These are phyloP conservation scores for Tokudaia tokunoshimensis DNA, from an alignment of 2,797 vertebrate genomes.

Conservation along the genomic window DNA sequence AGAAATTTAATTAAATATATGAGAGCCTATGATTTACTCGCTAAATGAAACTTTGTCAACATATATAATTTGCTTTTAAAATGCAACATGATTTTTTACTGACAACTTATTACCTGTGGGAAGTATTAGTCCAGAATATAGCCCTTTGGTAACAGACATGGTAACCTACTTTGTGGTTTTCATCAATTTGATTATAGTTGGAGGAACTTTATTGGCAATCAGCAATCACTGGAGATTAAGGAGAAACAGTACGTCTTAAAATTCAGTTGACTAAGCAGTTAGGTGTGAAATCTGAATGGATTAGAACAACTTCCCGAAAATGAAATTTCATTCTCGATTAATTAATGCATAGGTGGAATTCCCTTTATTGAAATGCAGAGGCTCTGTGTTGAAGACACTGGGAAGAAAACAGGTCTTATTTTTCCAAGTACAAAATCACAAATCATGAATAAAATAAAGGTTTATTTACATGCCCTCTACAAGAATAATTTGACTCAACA, in stretches of 20 bases:
- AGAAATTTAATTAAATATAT: slow-evolving; percentile 31
- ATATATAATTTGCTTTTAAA: neutral
- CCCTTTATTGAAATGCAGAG: slow-evolving; percentile 81
- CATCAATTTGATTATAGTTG: slow-evolving; percentile 75
- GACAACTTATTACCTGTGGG: slow-evolving; percentile 74
- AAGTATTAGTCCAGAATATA: slow-evolving; percentile 67
- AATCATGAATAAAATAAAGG: slow-evolving; percentile 87
- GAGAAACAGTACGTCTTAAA: slow-evolving; percentile 70
- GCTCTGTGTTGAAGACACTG: slow-evolving; percentile 82
- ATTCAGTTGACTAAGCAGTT: slow-evolving; percentile 82
- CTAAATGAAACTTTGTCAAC: slow-evolving; percentile 5
- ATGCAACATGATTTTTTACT: slow-evolving; percentile 61
- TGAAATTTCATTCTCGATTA: slow-evolving; percentile 86
- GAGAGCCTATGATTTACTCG: slow-evolving; percentile 63
- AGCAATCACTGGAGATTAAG: slow-evolving; percentile 79
- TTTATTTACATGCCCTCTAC: slow-evolving; percentile 86
- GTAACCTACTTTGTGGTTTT: slow-evolving; percentile 76
- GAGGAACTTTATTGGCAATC: slow-evolving; percentile 79
- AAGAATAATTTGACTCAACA: slow-evolving; percentile 86
- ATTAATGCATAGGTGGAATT: slow-evolving; percentile 84
- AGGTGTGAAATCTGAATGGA: slow-evolving; percentile 82
- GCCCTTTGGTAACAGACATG: slow-evolving; percentile 82
- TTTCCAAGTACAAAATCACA: slow-evolving; percentile 75
- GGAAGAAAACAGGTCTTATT: slow-evolving; percentile 70
- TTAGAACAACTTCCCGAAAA: slow-evolving; percentile 84